A percentile compares a stretch with the other conserved stretches of the same genome.
Conservation (phyloP, 2,113 vertebrate genomes). For the Oxyruncus cristatus region DNA sequence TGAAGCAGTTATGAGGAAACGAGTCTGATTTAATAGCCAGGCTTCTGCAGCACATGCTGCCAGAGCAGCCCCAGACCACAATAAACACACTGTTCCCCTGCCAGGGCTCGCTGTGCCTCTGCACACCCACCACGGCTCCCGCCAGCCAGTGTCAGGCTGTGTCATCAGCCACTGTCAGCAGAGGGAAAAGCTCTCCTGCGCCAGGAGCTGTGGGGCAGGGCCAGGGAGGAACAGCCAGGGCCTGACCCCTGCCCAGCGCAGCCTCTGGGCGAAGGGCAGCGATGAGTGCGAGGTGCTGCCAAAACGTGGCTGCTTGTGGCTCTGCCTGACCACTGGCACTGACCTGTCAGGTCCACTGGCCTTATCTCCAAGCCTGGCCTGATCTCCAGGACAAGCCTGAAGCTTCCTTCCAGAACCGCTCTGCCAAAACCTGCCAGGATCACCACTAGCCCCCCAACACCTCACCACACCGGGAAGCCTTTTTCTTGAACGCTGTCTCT, state of each 20-base stretch:
- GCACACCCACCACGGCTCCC: background rate
- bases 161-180: background rate
- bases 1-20: constrained; percentile 10
- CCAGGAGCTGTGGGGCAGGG: background rate
- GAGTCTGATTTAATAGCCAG: background rate
- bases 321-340: background rate
- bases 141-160: background rate
- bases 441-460: background rate
- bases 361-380: background rate
- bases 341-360: background rate
- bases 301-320: fast-evolving
- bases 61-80: constrained; percentile 7
- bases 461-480: background rate
- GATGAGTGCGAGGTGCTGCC: fast-evolving
- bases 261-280: background rate
- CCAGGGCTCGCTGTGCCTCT: constrained; percentile 1
- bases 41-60: background rate
- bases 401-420: background rate
- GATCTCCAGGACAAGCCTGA: background rate
- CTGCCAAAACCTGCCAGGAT: fast-evolving
- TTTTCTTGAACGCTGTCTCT: background rate
- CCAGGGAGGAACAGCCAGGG: background rate
- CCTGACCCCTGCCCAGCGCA: no score
- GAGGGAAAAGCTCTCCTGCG: background rate
- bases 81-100: background rate